Percentiles rank a stretch among this genome's conserved stretches.
Conservation (phyloP, 2,113 vertebrate species). For the Rhinoderma darwinii region DNA sequence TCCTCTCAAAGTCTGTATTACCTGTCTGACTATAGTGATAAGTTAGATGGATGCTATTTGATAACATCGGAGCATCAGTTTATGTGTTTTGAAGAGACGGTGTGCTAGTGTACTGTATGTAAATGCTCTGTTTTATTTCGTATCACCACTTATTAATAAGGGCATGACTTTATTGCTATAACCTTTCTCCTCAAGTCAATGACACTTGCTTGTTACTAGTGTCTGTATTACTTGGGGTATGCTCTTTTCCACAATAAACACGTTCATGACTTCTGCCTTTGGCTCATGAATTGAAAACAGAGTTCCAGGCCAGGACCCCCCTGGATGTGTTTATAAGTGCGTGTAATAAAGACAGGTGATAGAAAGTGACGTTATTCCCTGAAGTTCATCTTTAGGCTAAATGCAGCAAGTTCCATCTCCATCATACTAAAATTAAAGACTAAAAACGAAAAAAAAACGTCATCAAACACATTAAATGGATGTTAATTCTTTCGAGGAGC, state of each 20-base stretch:
- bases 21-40: too few relatives aligned
- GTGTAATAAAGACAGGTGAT: neutral
- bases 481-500: neutral
- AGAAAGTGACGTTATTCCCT: conserved; percentile 20
- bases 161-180: neutral
- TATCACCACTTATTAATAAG: neutral
- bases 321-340: conserved; percentile 2
- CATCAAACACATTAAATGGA: neutral
- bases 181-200: conserved; percentile 8
- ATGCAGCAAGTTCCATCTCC: neutral
- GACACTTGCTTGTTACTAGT: neutral
- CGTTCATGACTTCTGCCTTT: conserved; percentile 1
- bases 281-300: neutral
- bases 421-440: neutral
- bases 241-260: neutral
- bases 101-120: neutral
- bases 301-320: neutral
- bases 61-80: too few relatives aligned
- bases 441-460: neutral
- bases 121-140: neutral
- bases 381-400: neutral
- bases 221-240: neutral
- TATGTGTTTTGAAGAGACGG: too few relatives aligned
- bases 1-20: too few relatives aligned
- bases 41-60: too few relatives aligned